These are phyloP conservation scores for Condylura cristata DNA, from an alignment of 2,113 vertebrate species.

Conservation along the genomic window DNA sequence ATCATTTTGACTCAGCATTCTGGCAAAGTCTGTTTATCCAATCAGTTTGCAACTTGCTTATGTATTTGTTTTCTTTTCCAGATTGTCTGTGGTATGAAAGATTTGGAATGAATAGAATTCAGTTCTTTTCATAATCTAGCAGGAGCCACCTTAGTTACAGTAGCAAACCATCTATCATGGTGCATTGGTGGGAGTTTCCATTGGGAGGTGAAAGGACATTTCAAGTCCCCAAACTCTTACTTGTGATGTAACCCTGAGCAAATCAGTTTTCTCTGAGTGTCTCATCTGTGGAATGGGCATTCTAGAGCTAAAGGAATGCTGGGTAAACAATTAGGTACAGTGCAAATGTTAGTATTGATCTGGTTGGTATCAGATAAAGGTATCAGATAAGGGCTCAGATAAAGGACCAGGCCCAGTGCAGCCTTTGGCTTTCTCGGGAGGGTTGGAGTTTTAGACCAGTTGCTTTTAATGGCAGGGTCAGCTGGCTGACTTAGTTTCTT, in stretches of 20 bases:
- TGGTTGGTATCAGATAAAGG: no score
- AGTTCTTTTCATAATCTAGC: not conserved
- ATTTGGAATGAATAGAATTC: not conserved
- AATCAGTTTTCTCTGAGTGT: not conserved
- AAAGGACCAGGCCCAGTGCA: not conserved
- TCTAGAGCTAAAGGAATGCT: not conserved
- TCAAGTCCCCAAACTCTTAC: not conserved
- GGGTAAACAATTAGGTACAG: not conserved
- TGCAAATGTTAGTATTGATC: not conserved
- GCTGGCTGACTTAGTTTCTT: conserved; percentile 14
- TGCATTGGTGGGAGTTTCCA: not conserved
- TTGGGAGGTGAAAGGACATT: not conserved
- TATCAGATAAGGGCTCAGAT: not conserved
- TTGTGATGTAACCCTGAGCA: not conserved
- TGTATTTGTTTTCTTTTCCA: conserved; percentile 41
- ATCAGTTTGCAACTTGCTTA: not conserved
- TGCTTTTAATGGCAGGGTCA: not conserved
- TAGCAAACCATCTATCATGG: not conserved
- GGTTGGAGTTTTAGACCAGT: not conserved
- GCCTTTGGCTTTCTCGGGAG: not conserved
- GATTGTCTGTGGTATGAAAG: not conserved
- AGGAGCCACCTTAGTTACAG: not conserved
- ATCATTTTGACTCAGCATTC: not conserved
- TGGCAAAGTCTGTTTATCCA: conserved; percentile 4
- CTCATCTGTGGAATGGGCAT: not conserved